Conservation (phyloP, 2,797 vertebrate species). For the Urocyon cinereoargenteus region DNA sequence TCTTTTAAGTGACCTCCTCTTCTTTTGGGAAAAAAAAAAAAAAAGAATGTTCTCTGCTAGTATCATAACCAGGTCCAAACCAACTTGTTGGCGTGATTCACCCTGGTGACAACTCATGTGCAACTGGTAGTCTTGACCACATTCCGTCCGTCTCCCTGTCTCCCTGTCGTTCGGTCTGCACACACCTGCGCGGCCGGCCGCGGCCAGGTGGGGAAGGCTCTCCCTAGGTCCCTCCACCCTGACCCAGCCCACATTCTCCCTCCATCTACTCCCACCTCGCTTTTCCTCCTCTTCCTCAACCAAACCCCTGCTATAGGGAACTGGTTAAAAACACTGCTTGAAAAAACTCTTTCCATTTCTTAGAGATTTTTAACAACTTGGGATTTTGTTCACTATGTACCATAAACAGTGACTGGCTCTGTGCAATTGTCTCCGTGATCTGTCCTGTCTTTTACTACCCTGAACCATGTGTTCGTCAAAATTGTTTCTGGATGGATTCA, state of each 20-base stretch:
- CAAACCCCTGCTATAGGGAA: constrained; percentile 74
- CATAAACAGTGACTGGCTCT: constrained; percentile 83
- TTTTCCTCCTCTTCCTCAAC: neutral
- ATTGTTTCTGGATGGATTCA: constrained; percentile 85
- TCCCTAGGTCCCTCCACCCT: constrained; percentile 78
- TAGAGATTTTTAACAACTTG: constrained; percentile 79
- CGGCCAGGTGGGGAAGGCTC: constrained; percentile 72
- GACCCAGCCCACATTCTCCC: neutral
- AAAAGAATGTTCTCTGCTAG: constrained; percentile 84
- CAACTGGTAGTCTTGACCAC: constrained; percentile 88
- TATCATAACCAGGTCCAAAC: constrained; percentile 85
- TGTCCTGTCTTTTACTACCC: constrained; percentile 79
- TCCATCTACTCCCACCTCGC: neutral
- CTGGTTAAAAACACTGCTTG: constrained; percentile 85
- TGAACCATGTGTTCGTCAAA: constrained; percentile 85
- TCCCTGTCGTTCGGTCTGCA: constrained; percentile 69
- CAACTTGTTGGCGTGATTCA: constrained; percentile 85
- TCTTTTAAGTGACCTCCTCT: constrained; percentile 89
- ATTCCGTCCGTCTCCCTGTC: constrained; percentile 78
- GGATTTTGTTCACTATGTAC: constrained; percentile 77
- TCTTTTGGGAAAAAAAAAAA: neutral
- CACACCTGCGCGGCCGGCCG: constrained; percentile 81
- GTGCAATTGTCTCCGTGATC: constrained; percentile 80
- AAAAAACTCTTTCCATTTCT: constrained; percentile 83
- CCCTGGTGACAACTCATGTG: constrained; percentile 86